Evolutionary conservation across 2,797 vertebrate species (phyloP).

Genomic region (Rhadinocentrus ornatus): DNA sequence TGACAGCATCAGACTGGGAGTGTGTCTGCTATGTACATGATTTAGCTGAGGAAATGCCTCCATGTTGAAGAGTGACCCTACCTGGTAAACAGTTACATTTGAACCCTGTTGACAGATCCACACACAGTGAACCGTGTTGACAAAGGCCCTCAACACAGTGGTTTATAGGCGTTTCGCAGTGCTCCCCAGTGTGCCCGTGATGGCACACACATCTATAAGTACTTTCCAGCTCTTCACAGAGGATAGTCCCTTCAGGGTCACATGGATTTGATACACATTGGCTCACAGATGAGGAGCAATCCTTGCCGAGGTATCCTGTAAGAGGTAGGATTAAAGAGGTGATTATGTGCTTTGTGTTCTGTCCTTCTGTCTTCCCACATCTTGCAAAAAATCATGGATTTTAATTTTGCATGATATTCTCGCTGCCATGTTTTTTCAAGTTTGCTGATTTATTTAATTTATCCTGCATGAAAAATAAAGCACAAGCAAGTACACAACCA

Average conservation of each 20-base stretch:
- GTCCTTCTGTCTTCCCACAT: slow-evolving; percentile 33
- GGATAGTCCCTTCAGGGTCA: slow-evolving; percentile 72
- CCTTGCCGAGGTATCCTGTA: slow-evolving; percentile 73
- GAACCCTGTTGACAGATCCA: slow-evolving; percentile 74
- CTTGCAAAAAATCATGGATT: slow-evolving; percentile 40
- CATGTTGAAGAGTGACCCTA: slow-evolving; percentile 43
- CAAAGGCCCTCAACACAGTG: slow-evolving; percentile 79
- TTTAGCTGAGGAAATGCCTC: slow-evolving; percentile 37
- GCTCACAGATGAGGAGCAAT: slow-evolving; percentile 75
- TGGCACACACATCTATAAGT: slow-evolving; percentile 80
- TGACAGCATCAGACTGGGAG: slow-evolving; percentile 46
- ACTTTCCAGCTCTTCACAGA: slow-evolving; percentile 76
- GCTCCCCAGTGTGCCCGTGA: slow-evolving; percentile 68
- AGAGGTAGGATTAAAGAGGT: slow-evolving; percentile 74
- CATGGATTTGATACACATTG: slow-evolving; percentile 76
- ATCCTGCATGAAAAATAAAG: slow-evolving; percentile 29
- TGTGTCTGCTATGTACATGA: slow-evolving; percentile 27
- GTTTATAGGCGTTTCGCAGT: slow-evolving; percentile 78
- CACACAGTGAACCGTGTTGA: slow-evolving; percentile 78
- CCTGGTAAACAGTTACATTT: slow-evolving; percentile 77
- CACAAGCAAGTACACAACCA: slow-evolving; percentile 16
- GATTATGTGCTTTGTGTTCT: slow-evolving; percentile 64
- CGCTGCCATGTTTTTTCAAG: slow-evolving; percentile 41
- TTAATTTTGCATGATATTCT: slow-evolving; percentile 56
- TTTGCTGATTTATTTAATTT: slow-evolving; percentile 54